A percentile compares a stretch with the other conserved stretches of the same genome.
Evolutionary conservation across 37 sponge, comb jelly and placozoan genomes (phyloP).

Genomic region (Dysidea cf. avara): DNA sequence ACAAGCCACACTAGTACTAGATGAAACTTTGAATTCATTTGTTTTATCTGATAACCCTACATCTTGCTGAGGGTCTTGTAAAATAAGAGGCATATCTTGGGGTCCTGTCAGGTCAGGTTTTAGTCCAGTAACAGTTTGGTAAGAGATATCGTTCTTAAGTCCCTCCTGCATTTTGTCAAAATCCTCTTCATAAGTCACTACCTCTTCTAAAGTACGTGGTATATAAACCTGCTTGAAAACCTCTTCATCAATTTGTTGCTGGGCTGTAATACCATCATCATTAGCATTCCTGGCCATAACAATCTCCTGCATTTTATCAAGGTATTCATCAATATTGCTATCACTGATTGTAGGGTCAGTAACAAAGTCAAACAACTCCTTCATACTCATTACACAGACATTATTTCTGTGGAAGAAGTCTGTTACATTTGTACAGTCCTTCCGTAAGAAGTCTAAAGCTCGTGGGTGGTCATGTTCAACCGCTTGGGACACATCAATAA

Average conservation of each 20-base stretch:
- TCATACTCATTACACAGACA: conserved; percentile 85
- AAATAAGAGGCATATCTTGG: conserved; percentile 39
- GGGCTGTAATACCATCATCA: background rate
- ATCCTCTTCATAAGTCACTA: conserved; percentile 80
- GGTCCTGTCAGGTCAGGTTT: conserved; percentile 79
- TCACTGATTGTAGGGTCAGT: conserved; percentile 86
- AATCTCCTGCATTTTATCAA: conserved; percentile 67
- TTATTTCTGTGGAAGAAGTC: conserved; percentile 86
- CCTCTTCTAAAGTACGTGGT: conserved; percentile 88
- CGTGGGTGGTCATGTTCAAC: conserved; percentile 99
- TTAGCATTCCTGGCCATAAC: conserved; percentile 19
- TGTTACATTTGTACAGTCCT: conserved; percentile 93
- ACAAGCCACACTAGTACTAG: background rate
- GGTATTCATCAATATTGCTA: conserved; percentile 83
- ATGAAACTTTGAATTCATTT: background rate
- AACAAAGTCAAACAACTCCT: conserved; percentile 93
- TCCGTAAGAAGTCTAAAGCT: conserved; percentile 93
- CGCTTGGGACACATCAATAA: conserved; percentile 99
- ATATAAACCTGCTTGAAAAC: conserved; percentile 92
- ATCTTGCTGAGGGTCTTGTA: conserved; percentile 3
- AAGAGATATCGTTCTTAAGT: conserved; percentile 45
- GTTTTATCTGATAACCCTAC: background rate
- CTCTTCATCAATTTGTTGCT: conserved; percentile 69
- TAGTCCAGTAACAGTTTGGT: conserved; percentile 81
- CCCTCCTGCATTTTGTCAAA: conserved; percentile 39